Evolutionary conservation across 2,113 vertebrate genomes (phyloP).

Genomic region (Numida meleagris): DNA sequence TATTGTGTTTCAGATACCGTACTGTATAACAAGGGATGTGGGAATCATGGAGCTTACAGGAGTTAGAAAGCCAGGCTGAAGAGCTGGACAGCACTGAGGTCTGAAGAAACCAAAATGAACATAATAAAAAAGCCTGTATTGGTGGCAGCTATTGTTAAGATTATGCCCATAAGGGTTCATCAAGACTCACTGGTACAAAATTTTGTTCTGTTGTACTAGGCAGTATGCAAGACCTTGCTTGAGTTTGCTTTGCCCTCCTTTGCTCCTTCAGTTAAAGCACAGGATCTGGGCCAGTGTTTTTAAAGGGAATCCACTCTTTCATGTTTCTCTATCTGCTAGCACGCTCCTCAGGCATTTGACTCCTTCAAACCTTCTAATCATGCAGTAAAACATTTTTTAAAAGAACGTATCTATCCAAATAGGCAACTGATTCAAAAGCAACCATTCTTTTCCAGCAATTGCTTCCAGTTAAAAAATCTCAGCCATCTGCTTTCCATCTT

Average conservation of each 20-base stretch:
- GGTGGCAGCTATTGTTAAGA: background rate
- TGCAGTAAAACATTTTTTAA: conserved; percentile 65
- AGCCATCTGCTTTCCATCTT: conserved; percentile 73
- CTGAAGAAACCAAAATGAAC: background rate
- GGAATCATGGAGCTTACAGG: background rate
- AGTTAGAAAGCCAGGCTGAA: background rate
- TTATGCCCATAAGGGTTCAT: background rate
- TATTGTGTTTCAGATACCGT: background rate
- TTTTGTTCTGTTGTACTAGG: background rate
- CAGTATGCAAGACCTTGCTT: background rate
- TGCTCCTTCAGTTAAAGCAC: background rate
- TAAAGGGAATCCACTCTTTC: conserved; percentile 34
- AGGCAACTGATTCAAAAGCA: conserved; percentile 18
- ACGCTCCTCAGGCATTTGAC: background rate
- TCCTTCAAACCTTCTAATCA: conserved; percentile 45
- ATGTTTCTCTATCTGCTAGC: conserved; percentile 47
- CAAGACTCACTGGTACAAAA: background rate
- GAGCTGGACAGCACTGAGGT: background rate
- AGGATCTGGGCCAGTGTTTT: background rate
- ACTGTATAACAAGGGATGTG: background rate
- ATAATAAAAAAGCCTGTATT: background rate
- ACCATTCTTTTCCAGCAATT: conserved; percentile 45
- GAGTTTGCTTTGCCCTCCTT: background rate
- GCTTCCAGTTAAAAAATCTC: conserved; percentile 54
- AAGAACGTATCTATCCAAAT: conserved; percentile 50